Evolutionary conservation across 2,797 vertebrate genomes (phyloP).

Genomic region (Paramormyrops hopkinsi): DNA sequence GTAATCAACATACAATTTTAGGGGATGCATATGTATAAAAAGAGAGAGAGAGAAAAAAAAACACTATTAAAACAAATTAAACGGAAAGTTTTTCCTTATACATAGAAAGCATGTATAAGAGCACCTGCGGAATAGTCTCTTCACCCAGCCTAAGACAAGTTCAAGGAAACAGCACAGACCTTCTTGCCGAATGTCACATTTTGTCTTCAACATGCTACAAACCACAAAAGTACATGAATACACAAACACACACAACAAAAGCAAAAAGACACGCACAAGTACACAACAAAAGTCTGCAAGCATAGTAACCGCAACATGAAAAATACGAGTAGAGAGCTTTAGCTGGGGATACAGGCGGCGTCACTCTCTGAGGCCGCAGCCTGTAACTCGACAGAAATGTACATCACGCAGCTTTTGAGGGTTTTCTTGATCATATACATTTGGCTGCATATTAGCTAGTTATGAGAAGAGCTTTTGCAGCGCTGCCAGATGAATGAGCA

Average conservation of each 20-base stretch:
- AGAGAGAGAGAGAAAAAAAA: not conserved
- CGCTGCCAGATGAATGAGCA: not conserved
- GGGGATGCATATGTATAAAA: not conserved
- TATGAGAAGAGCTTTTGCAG: not conserved
- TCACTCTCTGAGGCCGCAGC: not conserved
- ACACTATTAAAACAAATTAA: not conserved
- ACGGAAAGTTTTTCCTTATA: constrained; percentile 11
- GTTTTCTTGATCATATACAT: not conserved
- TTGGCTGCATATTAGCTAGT: not conserved
- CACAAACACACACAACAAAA: constrained; percentile 7
- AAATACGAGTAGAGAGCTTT: not conserved
- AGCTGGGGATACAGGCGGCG: not conserved
- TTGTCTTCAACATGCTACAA: constrained; percentile 20
- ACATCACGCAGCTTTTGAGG: not conserved
- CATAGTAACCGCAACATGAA: not conserved
- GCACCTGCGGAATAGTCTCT: constrained; percentile 2
- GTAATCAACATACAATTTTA: not conserved
- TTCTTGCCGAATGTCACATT: constrained; percentile 10
- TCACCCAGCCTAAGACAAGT: constrained; percentile 14
- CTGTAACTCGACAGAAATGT: not conserved
- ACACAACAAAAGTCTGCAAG: not conserved
- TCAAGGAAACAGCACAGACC: constrained; percentile 16
- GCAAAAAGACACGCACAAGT: not conserved
- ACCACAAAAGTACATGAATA: constrained; percentile 9
- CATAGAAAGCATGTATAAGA: constrained; percentile 18